Base-by-base conservation (phyloP, 2,113 vertebrate genomes). In the Collichthys lucidus region DNA sequence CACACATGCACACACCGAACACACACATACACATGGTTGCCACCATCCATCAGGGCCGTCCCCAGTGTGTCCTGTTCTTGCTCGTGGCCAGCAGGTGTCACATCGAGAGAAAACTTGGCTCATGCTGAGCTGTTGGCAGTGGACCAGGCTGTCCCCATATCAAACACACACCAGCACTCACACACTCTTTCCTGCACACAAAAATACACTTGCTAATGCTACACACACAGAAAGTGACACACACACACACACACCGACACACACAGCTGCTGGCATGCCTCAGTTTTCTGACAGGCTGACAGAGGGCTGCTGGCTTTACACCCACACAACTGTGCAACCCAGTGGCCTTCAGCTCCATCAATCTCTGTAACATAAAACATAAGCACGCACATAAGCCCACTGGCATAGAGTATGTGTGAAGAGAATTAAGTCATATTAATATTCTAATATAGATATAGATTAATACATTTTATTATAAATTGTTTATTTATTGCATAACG, bases 31-130 rank as follows among this genome's bases (percentile, higher is more conserved):
- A 70, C 81, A 26, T 62, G 53, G 61, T 67, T 63, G 81, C 80
- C 69, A 75, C 57, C 74, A 78, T 90, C 82, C 81, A 83, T 89
- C 82, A 86, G 59, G 63, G 74, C 68, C 24, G 42, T 90, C 85
- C 86, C 85, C 80, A 70, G 82, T 46, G 86, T 71, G 71, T 85
- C 88, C 77, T 81, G 82, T 82, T 85, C 42, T 69, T 67, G 84
- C 89, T 84, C 67, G 17, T 84, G 81, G 89, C 92, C 93, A 94
- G 91, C 91, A 93, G 91, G 92, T 94, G 91, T 93, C 92, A 92
- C 88, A 77, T 91, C 5, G 52, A 84, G 87, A 91, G 87, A 74
- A 80, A 79, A 87, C 83, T 83, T 92, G 88, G 91, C 91, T 55
- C 83, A 26, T 6, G 46, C 77, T 49, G 79, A 73, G 80, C 82